phyloP scores from a whole-genome alignment of 2,888 invertebrate species.

The Zele albiditarsus region DNA sequence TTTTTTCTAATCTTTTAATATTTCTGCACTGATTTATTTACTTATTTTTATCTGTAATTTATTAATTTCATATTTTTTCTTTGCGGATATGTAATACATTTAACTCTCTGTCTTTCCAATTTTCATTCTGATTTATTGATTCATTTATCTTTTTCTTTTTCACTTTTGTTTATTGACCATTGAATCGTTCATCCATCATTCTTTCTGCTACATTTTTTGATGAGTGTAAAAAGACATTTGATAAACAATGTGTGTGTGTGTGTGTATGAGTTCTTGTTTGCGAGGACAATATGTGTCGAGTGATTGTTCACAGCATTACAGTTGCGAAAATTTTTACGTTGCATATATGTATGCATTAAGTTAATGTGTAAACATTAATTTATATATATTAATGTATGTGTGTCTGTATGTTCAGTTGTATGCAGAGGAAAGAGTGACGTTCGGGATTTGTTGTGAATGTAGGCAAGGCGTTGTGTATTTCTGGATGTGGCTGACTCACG shows the following conservation, averaged over 20 bases:
- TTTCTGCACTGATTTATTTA: too few relatives aligned
- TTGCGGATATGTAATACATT: too few relatives aligned
- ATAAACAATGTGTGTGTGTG: not conserved
- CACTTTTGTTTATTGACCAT: too few relatives aligned
- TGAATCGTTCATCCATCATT: too few relatives aligned
- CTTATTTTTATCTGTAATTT: too few relatives aligned
- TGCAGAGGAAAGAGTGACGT: constrained; percentile 54
- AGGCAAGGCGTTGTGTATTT: constrained; percentile 60
- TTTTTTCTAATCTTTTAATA: not conserved
- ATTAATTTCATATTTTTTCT: too few relatives aligned
- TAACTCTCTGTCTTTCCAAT: too few relatives aligned
- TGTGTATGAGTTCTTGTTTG: not conserved
- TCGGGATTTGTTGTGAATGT: constrained; percentile 62
- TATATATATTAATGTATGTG: too few relatives aligned
- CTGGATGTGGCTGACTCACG: constrained; percentile 64
- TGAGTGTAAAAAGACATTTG: too few relatives aligned
- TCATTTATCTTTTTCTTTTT: too few relatives aligned
- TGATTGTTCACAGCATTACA: constrained; percentile 13
- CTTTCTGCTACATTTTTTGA: too few relatives aligned
- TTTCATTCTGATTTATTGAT: too few relatives aligned
- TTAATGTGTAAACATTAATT: not conserved
- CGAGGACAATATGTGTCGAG: constrained; percentile 19
- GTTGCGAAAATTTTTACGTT: constrained; percentile 33
- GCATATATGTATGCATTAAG: not conserved
- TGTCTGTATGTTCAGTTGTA: not conserved